phyloP scores from a whole-genome alignment of 2,797 vertebrate species.

The Dipus sagitta region DNA sequence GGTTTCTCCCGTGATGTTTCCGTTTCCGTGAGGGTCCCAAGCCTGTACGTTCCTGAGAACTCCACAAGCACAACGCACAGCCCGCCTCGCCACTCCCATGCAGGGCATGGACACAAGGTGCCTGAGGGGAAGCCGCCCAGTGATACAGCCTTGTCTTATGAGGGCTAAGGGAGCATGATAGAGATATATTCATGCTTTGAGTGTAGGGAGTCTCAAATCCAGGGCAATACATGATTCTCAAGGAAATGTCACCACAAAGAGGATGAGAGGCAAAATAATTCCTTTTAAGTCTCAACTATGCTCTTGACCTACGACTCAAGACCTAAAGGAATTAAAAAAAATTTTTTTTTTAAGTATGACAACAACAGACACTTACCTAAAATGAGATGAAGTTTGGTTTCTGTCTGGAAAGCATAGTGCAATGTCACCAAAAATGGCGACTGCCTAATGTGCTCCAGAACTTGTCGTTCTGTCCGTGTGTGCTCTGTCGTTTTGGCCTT shows the following conservation, averaged over 20 bases:
- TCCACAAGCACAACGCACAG: neutral
- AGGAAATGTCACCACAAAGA: neutral
- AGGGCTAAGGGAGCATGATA: neutral
- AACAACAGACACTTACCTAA: conserved; percentile 90
- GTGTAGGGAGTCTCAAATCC: neutral
- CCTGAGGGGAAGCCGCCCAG: too few species aligned
- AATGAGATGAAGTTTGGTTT: conserved; percentile 99
- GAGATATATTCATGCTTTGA: neutral
- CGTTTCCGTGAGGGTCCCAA: neutral
- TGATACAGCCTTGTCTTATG: neutral
- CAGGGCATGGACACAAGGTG: neutral
- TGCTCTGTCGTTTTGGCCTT: conserved; percentile 99
- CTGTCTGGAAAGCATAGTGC: conserved; percentile 99
- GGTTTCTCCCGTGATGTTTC: neutral
- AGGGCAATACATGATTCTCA: neutral
- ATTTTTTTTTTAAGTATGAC: neutral
- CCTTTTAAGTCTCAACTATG: neutral
- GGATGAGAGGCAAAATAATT: neutral
- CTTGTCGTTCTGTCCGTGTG: conserved; percentile 96
- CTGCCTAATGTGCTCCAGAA: conserved; percentile 97
- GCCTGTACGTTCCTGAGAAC: neutral
- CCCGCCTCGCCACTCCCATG: neutral
- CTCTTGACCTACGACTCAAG: neutral
- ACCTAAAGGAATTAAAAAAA: too few species aligned
- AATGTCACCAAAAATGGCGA: conserved; percentile 97